Conservation (phyloP, 2,797 vertebrate genomes). For the Harpagifer antarcticus region DNA sequence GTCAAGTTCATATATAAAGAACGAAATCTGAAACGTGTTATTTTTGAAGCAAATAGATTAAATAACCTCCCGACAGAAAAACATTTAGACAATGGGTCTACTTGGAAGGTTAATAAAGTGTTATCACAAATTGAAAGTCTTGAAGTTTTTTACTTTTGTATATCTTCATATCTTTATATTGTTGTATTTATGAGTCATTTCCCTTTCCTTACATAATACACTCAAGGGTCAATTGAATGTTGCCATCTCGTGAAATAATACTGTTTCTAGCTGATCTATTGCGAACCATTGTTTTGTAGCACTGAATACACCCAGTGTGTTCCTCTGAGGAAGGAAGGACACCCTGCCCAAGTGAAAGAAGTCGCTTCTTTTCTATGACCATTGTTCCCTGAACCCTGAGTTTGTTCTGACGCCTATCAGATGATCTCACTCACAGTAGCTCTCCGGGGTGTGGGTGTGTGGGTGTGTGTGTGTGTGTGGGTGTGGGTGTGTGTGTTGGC, state of each 20-base stretch:
- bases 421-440: constrained; percentile 54
- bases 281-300: constrained; percentile 68
- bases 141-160: too few species aligned
- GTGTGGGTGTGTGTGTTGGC: neutral
- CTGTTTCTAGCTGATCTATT: constrained; percentile 71
- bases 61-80: too few species aligned
- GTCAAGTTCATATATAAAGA: too few species aligned
- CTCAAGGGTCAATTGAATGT: constrained; percentile 60
- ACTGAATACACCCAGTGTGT: constrained; percentile 86
- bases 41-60: too few species aligned
- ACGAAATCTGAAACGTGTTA: too few species aligned
- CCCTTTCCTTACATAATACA: constrained; percentile 45
- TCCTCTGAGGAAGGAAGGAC: constrained; percentile 86
- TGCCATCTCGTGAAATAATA: constrained; percentile 72
- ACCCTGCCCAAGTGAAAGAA: constrained; percentile 87
- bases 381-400: constrained; percentile 73
- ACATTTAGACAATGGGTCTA: too few species aligned
- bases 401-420: constrained; percentile 63
- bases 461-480: constrained; percentile 11
- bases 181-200: constrained; percentile 39
- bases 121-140: too few species aligned
- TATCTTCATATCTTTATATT: constrained; percentile 33
- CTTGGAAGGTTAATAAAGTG: too few species aligned
- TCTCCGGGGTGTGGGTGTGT: neutral
- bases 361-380: constrained; percentile 75